Evolutionary conservation across 1,140 invertebrate species (phyloP).

Genomic region (Danaus plexippus): DNA sequence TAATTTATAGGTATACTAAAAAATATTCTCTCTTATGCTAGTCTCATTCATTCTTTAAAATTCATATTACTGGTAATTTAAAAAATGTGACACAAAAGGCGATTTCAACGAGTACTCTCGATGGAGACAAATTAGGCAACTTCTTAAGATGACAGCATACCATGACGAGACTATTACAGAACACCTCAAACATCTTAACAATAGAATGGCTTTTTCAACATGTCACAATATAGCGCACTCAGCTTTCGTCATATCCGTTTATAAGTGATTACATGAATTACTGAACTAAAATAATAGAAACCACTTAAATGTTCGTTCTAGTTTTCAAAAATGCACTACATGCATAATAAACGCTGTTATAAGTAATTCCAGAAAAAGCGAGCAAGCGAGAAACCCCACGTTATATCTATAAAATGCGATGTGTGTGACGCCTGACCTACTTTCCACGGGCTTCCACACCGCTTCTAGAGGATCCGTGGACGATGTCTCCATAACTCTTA

Average conservation of each 20-base stretch:
- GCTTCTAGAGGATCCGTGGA: constrained; percentile 33
- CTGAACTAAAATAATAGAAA: constrained; percentile 2
- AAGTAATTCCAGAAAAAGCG: constrained; percentile 1
- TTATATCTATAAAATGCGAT: constrained; percentile 60
- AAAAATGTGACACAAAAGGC: too few species aligned
- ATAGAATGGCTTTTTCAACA: constrained; percentile 43
- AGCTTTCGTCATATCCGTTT: constrained; percentile 16
- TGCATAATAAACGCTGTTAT: background rate
- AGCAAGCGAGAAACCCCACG: constrained; percentile 54
- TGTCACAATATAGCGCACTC: constrained; percentile 33
- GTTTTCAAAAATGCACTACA: constrained; percentile 1
- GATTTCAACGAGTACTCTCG: too few species aligned
- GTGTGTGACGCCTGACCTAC: constrained; percentile 61
- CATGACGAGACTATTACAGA: constrained; percentile 36
- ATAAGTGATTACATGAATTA: constrained; percentile 15
- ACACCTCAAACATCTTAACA: constrained; percentile 34
- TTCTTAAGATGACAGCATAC: background rate
- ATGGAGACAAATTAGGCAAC: too few species aligned
- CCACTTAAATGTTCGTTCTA: background rate
- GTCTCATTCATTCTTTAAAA: too few species aligned
- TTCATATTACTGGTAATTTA: too few species aligned
- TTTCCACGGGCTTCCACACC: constrained; percentile 57
- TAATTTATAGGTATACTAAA: too few species aligned
- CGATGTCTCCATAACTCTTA: constrained; percentile 33
- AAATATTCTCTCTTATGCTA: too few species aligned